These are phyloP conservation scores for Aurelia sp. DNA, from an alignment of 30 jellyfish, hydroid and myxozoan species.

Conservation along the genomic window DNA sequence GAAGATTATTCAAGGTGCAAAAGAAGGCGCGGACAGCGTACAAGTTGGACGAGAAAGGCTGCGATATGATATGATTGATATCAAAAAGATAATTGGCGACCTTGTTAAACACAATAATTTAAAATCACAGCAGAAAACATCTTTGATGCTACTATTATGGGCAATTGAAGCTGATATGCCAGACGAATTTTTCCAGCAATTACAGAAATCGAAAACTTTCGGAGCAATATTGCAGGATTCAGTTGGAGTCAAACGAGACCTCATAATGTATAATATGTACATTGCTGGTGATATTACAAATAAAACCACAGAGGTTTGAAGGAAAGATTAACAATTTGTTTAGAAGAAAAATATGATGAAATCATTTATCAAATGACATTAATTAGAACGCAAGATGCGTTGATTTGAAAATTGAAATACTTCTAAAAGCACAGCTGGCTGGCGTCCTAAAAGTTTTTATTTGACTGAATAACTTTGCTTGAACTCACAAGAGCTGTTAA, in stretches of 20 bases:
- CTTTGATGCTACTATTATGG: constrained; percentile 33
- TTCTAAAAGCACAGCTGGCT: no score
- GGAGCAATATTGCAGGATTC: constrained; percentile 1
- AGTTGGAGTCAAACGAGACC: neutral
- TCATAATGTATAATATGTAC: constrained; percentile 54
- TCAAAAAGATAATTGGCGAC: neutral
- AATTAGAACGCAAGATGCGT: no score
- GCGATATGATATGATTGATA: constrained; percentile 15
- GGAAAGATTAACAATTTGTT: no score
- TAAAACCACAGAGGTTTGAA: no score
- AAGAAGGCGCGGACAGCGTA: constrained; percentile 17
- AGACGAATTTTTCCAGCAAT: neutral
- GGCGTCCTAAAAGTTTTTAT: no score
- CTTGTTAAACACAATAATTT: neutral
- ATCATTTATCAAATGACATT: no score
- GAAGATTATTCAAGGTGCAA: constrained; percentile 23
- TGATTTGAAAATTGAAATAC: no score
- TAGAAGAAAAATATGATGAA: no score
- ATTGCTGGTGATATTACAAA: neutral
- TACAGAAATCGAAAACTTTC: constrained; percentile 28
- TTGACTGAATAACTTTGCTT: no score
- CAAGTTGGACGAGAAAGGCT: neutral
- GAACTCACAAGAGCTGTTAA: no score
- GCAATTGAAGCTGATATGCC: constrained; percentile 75
- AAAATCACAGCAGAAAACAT: neutral